These are phyloP conservation scores for Nannobrachium achirus DNA, from an alignment of 2,113 vertebrate genomes.

Conservation along the genomic window DNA sequence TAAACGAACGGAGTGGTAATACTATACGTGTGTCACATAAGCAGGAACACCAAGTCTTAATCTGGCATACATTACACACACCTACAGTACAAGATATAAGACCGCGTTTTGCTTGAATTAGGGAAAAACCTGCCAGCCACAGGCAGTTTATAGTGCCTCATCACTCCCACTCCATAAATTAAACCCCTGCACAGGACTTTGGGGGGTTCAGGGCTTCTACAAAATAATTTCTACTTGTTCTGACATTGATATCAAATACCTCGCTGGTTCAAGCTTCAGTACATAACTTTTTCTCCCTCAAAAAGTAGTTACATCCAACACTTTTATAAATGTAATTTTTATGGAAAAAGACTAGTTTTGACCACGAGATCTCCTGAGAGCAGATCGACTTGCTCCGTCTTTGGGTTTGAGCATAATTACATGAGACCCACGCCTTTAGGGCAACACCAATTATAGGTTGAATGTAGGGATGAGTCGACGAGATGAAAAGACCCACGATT, in stretches of 20 bases:
- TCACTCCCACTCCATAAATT: background rate
- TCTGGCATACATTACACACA: too few species aligned
- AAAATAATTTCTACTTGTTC: background rate
- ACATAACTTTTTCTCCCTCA: constrained; percentile 6
- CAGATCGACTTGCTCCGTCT: constrained; percentile 9
- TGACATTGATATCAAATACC: constrained; percentile 3
- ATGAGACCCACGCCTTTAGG: constrained; percentile 32
- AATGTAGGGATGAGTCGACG: constrained; percentile 4
- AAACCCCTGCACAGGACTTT: background rate
- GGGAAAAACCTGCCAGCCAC: background rate
- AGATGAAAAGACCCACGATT: constrained; percentile 12
- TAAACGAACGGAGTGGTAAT: background rate
- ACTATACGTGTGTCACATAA: background rate
- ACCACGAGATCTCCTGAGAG: constrained; percentile 1
- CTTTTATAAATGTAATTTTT: background rate
- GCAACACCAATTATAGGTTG: constrained; percentile 44
- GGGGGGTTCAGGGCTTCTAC: background rate
- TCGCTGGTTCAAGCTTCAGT: constrained; percentile 2
- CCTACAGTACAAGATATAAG: background rate
- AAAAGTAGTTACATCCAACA: constrained; percentile 20
- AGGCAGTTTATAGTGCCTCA: background rate
- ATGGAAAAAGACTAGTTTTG: background rate
- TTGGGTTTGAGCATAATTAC: background rate
- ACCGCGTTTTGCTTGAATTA: constrained; percentile 11
- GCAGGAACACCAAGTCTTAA: background rate